phyloP scores from a whole-genome alignment of 1,140 invertebrate genomes.

The Cyphomyrmex costatus region DNA sequence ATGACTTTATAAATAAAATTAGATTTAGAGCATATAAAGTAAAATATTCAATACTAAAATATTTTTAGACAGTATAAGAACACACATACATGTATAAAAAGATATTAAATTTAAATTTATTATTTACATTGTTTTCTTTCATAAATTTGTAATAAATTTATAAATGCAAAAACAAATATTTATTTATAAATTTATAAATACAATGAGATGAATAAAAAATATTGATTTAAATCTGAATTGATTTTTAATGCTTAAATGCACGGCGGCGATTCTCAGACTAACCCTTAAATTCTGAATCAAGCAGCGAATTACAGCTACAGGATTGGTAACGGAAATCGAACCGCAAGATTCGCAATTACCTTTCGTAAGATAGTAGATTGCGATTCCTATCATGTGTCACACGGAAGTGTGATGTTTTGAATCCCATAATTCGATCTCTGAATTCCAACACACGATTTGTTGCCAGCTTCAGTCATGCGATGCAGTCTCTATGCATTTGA shows the following conservation, averaged over 20 bases:
- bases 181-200: not conserved
- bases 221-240: not conserved
- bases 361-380: constrained; percentile 12
- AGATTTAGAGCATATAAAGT: not conserved
- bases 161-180: too few species aligned
- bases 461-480: not conserved
- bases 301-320: not conserved
- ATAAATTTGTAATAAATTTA: not conserved
- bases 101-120: not conserved
- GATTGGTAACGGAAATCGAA: constrained; percentile 36
- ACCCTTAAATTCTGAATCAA: constrained; percentile 22
- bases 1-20: not conserved
- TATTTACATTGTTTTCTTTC: not conserved
- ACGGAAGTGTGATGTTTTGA: constrained; percentile 17
- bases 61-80: not conserved
- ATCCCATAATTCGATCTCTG: not conserved
- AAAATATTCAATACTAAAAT: not conserved
- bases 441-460: constrained; percentile 29
- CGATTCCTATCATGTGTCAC: constrained; percentile 14
- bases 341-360: constrained; percentile 16
- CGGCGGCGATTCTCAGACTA: constrained; percentile 15
- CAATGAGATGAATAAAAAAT: not conserved
- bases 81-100: not conserved
- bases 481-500: not conserved
- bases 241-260: not conserved